phyloP scores from a whole-genome alignment of 1,140 invertebrate genomes.

The Dryas iulia region DNA sequence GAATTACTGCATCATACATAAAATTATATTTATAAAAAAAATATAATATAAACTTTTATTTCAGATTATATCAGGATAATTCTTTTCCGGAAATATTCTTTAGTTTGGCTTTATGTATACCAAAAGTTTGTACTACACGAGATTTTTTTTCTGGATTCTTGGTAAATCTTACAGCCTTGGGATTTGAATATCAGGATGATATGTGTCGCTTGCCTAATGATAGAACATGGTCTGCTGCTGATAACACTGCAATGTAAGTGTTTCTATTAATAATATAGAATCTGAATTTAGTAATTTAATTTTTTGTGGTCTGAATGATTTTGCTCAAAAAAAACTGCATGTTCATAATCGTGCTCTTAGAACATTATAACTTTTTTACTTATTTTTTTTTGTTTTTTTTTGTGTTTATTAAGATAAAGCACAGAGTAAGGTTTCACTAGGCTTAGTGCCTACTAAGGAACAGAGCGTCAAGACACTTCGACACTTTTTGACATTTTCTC shows the following conservation, averaged over 20 bases:
- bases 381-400: too few relatives aligned
- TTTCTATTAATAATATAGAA: slow-evolving; percentile 2
- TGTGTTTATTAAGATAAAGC: too few relatives aligned
- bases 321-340: too few relatives aligned
- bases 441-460: too few relatives aligned
- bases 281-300: not conserved
- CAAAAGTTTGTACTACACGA: slow-evolving; percentile 45
- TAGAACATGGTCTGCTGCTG: slow-evolving; percentile 46
- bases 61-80: slow-evolving; percentile 19
- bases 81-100: slow-evolving; percentile 19
- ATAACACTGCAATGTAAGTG: slow-evolving; percentile 49
- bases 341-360: too few relatives aligned
- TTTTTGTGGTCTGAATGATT: not conserved
- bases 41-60: slow-evolving; percentile 11
- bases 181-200: slow-evolving; percentile 40
- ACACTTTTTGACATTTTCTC: too few relatives aligned
- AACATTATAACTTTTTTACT: too few relatives aligned
- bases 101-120: slow-evolving; percentile 49
- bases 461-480: too few relatives aligned
- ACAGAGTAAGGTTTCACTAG: too few relatives aligned
- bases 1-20: too few relatives aligned
- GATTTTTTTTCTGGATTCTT: slow-evolving; percentile 37
- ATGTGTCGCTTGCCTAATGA: slow-evolving; percentile 55
- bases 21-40: too few relatives aligned
- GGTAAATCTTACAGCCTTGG: slow-evolving; percentile 36